A percentile compares a stretch with the other conserved stretches of the same genome.
These are phyloP conservation scores for Eupithecia insigniata DNA, from an alignment of 2,888 invertebrate species.

Conservation along the genomic window DNA sequence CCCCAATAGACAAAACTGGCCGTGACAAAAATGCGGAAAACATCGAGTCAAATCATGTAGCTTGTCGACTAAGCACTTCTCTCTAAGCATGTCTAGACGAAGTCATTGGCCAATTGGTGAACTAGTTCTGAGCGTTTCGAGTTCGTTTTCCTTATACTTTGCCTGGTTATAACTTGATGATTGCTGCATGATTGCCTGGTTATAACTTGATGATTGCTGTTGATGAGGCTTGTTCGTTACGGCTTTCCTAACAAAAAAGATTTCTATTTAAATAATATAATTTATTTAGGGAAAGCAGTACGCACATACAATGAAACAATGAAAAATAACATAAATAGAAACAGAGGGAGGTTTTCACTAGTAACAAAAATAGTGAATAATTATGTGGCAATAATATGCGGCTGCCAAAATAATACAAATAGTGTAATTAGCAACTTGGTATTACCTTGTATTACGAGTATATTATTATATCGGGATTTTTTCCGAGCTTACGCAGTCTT, in stretches of 20 bases:
- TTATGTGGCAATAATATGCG: too few relatives aligned
- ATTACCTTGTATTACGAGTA: background rate
- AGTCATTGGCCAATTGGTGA: background rate
- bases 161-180: background rate
- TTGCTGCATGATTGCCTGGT: too few relatives aligned
- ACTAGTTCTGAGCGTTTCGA: background rate
- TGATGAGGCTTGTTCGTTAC: background rate
- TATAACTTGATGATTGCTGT: too few relatives aligned
- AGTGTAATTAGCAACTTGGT: background rate
- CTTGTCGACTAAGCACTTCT: background rate
- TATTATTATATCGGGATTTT: too few relatives aligned
- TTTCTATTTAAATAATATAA: too few relatives aligned
- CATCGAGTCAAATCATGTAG: background rate
- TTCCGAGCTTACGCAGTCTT: background rate
- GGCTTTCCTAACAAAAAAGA: background rate
- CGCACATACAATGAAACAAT: too few relatives aligned
- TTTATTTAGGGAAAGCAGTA: too few relatives aligned
- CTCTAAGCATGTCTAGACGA: background rate
- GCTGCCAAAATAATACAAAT: background rate
- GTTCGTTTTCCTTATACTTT: background rate
- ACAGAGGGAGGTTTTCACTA: too few relatives aligned
- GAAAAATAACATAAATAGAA: too few relatives aligned
- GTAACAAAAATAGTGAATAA: too few relatives aligned
- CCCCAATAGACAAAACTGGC: background rate
- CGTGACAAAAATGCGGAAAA: conserved; percentile 14